phyloP scores from a whole-genome alignment of 2,113 vertebrate genomes.

The human (Homo sapiens) region DNA sequence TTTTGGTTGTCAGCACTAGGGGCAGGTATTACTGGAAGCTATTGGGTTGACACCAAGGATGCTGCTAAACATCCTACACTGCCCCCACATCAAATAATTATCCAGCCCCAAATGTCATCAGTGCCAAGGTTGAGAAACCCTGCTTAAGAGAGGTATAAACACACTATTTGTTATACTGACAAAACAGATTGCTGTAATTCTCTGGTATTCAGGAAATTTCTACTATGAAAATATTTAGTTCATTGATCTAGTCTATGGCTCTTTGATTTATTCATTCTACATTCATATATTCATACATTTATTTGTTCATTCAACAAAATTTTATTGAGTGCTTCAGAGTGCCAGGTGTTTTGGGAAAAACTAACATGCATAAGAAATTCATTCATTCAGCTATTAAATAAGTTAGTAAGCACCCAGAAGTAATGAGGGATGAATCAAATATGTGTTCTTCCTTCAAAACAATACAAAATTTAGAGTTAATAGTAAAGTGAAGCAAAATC shows the following conservation, averaged over 20 bases:
- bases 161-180: not conserved
- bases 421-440: not conserved
- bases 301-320: conserved; percentile 40
- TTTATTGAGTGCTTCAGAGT: not conserved
- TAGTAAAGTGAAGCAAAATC: conserved; percentile 32
- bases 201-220: conserved; percentile 7
- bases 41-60: not conserved
- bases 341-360: conserved; percentile 22
- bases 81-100: not conserved
- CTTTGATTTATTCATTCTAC: not conserved
- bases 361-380: conserved; percentile 23
- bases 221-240: conserved; percentile 32
- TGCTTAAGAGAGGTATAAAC: not conserved
- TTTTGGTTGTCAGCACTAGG: not conserved
- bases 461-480: not conserved
- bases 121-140: not conserved
- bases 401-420: conserved; percentile 34
- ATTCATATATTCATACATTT: conserved; percentile 16
- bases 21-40: not conserved
- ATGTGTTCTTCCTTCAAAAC: conserved; percentile 32
- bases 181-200: not conserved
- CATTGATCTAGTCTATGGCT: not conserved
- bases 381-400: conserved; percentile 32
- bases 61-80: not conserved
- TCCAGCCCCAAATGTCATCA: not conserved